phyloP scores from a whole-genome alignment of 92 coral and sea anemone genomes.

The Umimayanthus kanabou region DNA sequence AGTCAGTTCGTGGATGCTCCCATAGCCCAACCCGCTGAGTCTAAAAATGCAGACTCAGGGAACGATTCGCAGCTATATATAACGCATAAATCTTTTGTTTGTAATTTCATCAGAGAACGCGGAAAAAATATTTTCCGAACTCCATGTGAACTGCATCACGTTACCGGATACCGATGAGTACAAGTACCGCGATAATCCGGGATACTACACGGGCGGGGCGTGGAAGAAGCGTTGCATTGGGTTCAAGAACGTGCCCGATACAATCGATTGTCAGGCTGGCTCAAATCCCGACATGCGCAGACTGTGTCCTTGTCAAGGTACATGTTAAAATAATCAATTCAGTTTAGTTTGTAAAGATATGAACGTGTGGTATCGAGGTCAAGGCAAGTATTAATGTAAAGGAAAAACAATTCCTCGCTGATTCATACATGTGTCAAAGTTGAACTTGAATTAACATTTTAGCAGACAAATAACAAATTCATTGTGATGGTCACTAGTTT shows the following conservation, averaged over 20 bases:
- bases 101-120: background rate
- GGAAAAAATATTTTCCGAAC: background rate
- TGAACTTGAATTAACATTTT: too few species aligned
- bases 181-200: conserved; percentile 34
- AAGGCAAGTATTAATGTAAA: too few species aligned
- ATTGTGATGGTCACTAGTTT: too few species aligned
- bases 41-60: background rate
- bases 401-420: too few species aligned
- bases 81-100: background rate
- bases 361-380: too few species aligned
- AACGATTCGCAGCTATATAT: background rate
- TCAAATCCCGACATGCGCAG: conserved; percentile 44
- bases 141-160: background rate
- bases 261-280: conserved; percentile 44
- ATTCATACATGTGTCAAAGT: too few species aligned
- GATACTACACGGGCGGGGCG: conserved; percentile 8
- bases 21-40: too few species aligned
- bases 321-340: background rate
- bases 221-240: conserved; percentile 54
- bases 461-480: too few species aligned
- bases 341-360: too few species aligned
- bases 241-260: conserved; percentile 45
- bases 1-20: too few species aligned
- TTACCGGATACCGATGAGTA: conserved; percentile 14
- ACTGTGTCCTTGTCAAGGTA: conserved; percentile 50